phyloP scores from a whole-genome alignment of 2,113 vertebrate species.

The Calcarius ornatus region DNA sequence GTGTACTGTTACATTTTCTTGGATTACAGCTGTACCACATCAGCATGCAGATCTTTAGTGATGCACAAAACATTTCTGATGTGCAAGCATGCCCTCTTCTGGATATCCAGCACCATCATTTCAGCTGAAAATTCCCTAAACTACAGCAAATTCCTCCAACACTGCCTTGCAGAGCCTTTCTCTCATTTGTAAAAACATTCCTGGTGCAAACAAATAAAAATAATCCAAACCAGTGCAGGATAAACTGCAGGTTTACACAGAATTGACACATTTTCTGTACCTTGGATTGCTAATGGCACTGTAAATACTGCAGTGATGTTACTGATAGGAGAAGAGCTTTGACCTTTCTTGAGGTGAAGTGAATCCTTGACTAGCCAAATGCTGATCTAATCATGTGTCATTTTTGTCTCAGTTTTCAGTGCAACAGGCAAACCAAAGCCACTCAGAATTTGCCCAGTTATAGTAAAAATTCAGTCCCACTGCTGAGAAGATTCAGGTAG shows the following conservation, averaged over 20 bases:
- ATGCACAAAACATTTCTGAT: not conserved
- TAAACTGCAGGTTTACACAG: not conserved
- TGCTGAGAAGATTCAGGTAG: not conserved
- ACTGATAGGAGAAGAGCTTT: not conserved
- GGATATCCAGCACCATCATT: not conserved
- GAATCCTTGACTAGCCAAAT: not conserved
- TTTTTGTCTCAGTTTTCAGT: not conserved
- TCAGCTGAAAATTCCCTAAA: not conserved
- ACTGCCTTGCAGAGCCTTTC: not conserved
- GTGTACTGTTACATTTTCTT: conserved; percentile 9
- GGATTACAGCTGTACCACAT: not conserved
- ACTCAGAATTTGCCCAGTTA: not conserved
- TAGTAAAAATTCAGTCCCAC: not conserved
- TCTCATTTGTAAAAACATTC: not conserved
- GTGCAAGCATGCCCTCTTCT: conserved; percentile 76
- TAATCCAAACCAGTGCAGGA: not conserved
- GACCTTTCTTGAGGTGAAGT: not conserved
- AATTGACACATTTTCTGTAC: not conserved
- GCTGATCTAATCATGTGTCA: not conserved
- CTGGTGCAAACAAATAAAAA: not conserved
- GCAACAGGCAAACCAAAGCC: not conserved
- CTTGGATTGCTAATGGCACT: not conserved
- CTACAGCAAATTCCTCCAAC: not conserved
- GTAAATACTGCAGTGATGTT: not conserved
- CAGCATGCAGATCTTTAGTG: not conserved